phyloP scores from a whole-genome alignment of 2,797 vertebrate genomes.

The Helarctos malayanus region DNA sequence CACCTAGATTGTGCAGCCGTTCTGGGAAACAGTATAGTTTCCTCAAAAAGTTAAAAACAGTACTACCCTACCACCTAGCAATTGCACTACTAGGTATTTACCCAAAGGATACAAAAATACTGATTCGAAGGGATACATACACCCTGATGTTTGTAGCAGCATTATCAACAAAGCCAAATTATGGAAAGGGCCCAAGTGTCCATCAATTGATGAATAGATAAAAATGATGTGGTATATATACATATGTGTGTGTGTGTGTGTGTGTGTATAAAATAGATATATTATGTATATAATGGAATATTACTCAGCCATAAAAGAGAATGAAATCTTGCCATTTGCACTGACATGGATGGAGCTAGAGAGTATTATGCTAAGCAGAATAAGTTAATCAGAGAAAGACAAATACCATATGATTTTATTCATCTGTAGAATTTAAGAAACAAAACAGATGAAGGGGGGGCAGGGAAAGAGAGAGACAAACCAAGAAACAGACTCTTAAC shows the following conservation, averaged over 20 bases:
- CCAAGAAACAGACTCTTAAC: neutral
- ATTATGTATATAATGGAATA: neutral
- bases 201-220: neutral
- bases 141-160: neutral
- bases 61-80: neutral
- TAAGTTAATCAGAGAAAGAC: neutral
- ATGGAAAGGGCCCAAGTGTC: neutral
- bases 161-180: neutral
- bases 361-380: neutral
- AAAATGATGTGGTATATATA: neutral
- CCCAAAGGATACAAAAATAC: neutral
- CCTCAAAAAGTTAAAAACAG: neutral
- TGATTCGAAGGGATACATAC: neutral
- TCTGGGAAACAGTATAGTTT: neutral
- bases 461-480: neutral
- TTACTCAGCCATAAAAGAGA: neutral
- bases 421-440: neutral
- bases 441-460: neutral
- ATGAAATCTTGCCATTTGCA: neutral
- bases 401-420: neutral
- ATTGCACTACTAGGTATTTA: neutral
- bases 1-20: neutral
- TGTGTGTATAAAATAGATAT: no score
- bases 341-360: neutral
- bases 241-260: neutral